phyloP scores from a whole-genome alignment of 2,888 invertebrate genomes.

The Mechanitis messenoides region DNA sequence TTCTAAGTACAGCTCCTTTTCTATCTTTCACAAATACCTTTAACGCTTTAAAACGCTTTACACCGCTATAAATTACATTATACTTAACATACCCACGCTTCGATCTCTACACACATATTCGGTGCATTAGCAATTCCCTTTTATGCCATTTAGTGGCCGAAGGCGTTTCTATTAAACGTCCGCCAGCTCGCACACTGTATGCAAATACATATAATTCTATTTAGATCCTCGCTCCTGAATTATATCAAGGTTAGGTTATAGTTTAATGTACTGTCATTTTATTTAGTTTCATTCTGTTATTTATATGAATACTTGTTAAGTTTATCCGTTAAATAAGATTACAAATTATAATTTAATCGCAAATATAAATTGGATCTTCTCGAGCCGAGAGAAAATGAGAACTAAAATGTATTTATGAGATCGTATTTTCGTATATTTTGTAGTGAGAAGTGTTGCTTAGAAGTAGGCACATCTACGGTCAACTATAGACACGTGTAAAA shows the following conservation, averaged over 20 bases:
- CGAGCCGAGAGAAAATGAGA: not conserved
- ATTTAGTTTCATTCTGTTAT: too few relatives aligned
- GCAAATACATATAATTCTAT: constrained; percentile 3
- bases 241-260: not conserved
- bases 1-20: not conserved
- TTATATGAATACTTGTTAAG: too few relatives aligned
- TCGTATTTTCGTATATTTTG: too few relatives aligned
- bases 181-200: not conserved
- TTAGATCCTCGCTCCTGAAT: constrained; percentile 1
- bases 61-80: not conserved
- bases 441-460: constrained; percentile 9
- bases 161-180: constrained; percentile 25
- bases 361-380: constrained; percentile 8
- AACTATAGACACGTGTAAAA: constrained; percentile 44
- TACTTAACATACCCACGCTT: constrained; percentile 2
- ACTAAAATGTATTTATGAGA: too few relatives aligned
- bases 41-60: not conserved
- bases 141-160: constrained; percentile 32
- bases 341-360: constrained; percentile 8
- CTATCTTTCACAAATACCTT: constrained; percentile 1
- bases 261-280: too few relatives aligned
- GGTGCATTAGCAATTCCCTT: constrained; percentile 32
- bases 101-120: constrained; percentile 13
- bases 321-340: not conserved
- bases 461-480: constrained; percentile 32